Percentiles rank a stretch among this genome's conserved stretches.
These are phyloP conservation scores for Nomada fucata DNA, from an alignment of 2,888 invertebrate species.

Conservation along the genomic window DNA sequence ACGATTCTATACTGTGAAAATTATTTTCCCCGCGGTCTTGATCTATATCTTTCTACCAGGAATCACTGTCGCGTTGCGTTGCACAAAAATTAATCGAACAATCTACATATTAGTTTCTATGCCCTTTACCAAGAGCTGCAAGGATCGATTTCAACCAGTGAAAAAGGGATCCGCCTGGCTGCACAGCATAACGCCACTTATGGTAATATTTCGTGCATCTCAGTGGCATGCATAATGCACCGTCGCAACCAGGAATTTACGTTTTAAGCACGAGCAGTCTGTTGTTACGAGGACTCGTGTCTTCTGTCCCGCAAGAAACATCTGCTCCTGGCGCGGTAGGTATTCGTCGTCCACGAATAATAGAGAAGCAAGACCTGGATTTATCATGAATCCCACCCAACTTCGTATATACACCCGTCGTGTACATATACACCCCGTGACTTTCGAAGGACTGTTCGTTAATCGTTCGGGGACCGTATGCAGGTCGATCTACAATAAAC, in stretches of 20 bases:
- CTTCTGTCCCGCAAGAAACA: slow-evolving; percentile 57
- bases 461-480: not conserved
- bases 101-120: too few species aligned
- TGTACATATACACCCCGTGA: not conserved
- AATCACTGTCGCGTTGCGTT: too few species aligned
- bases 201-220: slow-evolving; percentile 66
- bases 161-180: not conserved
- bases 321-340: slow-evolving; percentile 50
- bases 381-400: slow-evolving; percentile 26
- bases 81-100: too few species aligned
- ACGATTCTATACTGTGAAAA: too few species aligned
- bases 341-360: slow-evolving; percentile 52
- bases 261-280: slow-evolving; percentile 41
- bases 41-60: too few species aligned
- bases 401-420: not conserved
- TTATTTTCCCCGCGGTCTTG: too few species aligned
- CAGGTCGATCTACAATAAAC: slow-evolving; percentile 11
- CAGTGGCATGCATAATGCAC: slow-evolving; percentile 61
- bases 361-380: slow-evolving; percentile 26
- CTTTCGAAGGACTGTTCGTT: slow-evolving; percentile 23
- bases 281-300: slow-evolving; percentile 55
- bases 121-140: too few species aligned
- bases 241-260: slow-evolving; percentile 60
- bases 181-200: slow-evolving; percentile 45
- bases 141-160: not conserved